Base-by-base conservation (phyloP, 2,797 vertebrate species). In the Gastrophryne carolinensis region DNA sequence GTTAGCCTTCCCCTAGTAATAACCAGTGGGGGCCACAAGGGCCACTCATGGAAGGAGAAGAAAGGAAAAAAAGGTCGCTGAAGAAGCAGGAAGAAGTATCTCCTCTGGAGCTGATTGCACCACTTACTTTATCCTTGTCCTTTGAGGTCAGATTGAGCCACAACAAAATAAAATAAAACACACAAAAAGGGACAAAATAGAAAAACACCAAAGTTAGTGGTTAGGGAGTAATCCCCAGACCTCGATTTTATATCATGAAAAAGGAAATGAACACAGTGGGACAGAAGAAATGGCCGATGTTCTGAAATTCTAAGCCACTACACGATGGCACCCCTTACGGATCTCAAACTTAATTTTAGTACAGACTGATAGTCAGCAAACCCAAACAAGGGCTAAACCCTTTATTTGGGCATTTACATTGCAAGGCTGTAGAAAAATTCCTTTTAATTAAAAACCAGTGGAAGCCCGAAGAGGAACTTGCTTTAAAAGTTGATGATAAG, bases 111-210 rank as follows among this genome's bases (percentile, higher is more conserved):
- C 27, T n/a, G 67, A 73, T 30, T 76, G 50, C 68, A 58, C 52
- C 69, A 92, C 91, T 92, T 90, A 93, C 92, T 89, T 93, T 92
- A 84, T 93, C 92, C 76, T 91, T 92, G 88, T 92, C 91, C 92
- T 92, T 88, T 81, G 61, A 81, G 77, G 82, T 19, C 86, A 87
- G 82, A 84, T 87, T 85, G 82, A 84, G 84, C 85, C 70, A 84
- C 75, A 84, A 0, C 34, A 73, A 17, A 53, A 64, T 63, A 82
- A 32, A 65, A 49, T 47, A 75, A 83, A 82, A 82, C 41, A 83
- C 81, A 82, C 54, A 82, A 83, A 80, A 56, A 27, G 80, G 79
- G 81, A 80, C 72, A 71, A 83, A 84, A 82, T 82, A 67, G 52
- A 0, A 30, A 79, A 66, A 68, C 35, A 79, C 63, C 54, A 80